Evolutionary conservation across 2,113 vertebrate genomes (phyloP).

Genomic region (Erythrolamprus reginae): DNA sequence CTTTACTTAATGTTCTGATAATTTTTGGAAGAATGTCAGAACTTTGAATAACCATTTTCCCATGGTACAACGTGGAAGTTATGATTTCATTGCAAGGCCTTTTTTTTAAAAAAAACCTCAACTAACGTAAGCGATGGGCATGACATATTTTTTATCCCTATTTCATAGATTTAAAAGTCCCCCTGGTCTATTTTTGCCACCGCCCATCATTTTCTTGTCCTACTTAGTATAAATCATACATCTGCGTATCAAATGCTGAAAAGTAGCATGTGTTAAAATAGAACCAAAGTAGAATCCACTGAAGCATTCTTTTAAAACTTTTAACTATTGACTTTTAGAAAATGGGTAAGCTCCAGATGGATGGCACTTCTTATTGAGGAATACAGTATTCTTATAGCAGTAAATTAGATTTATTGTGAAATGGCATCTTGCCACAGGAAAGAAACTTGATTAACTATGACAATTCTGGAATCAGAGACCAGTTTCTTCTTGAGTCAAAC

Average conservation of each 20-base stretch:
- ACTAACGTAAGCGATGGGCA: not conserved
- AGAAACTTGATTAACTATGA: slow-evolving; percentile 14
- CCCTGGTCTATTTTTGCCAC: not conserved
- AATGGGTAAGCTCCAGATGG: slow-evolving; percentile 15
- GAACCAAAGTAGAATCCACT: not conserved
- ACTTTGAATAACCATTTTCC: not conserved
- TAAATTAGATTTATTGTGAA: slow-evolving; percentile 10
- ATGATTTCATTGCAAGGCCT: not conserved
- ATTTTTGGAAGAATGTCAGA: not conserved
- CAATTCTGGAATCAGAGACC: not conserved
- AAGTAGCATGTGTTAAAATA: not conserved
- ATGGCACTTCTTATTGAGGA: not conserved
- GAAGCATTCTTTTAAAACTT: not conserved
- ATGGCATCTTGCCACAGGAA: not conserved
- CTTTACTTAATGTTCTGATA: not conserved
- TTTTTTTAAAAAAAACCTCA: not conserved
- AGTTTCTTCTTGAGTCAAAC: not conserved
- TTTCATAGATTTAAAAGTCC: not conserved
- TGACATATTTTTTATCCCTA: not conserved
- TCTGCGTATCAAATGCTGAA: not conserved
- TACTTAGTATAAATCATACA: not conserved
- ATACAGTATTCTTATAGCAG: not conserved
- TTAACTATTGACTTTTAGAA: not conserved
- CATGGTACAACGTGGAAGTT: not conserved
- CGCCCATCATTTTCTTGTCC: not conserved